phyloP scores from a whole-genome alignment of 2,888 invertebrate genomes.

The Oscheius onirici region DNA sequence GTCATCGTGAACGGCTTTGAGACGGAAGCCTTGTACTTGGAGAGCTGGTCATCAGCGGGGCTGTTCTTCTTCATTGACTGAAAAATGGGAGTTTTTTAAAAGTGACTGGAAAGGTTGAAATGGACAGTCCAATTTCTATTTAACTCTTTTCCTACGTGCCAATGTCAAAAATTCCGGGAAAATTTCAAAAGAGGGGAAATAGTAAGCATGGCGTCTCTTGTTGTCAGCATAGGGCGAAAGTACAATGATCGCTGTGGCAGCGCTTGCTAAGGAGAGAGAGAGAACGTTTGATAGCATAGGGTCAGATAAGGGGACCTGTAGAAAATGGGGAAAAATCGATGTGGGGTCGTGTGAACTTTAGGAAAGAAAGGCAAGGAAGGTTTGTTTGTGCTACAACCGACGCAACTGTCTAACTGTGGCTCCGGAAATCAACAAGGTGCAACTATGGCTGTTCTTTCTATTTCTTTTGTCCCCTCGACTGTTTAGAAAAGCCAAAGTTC shows the following conservation, averaged over 20 bases:
- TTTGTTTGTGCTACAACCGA: no score
- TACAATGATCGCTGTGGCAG: no score
- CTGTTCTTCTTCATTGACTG: slow-evolving; percentile 8
- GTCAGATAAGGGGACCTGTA: slow-evolving; percentile 8
- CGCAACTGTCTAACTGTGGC: no score
- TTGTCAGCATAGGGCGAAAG: background rate
- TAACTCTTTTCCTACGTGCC: background rate
- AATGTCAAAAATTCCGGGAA: background rate
- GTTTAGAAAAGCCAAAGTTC: no score
- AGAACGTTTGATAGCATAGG: slow-evolving; percentile 6
- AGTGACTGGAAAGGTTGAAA: background rate
- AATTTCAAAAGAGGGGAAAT: background rate
- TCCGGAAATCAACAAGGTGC: no score
- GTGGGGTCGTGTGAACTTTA: background rate
- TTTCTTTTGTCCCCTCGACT: no score
- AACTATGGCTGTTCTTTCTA: no score
- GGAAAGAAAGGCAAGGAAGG: no score
- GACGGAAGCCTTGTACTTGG: slow-evolving; percentile 15
- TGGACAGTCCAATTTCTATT: background rate
- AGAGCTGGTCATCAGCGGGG: slow-evolving; percentile 25
- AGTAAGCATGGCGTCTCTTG: background rate
- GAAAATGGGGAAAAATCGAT: slow-evolving; percentile 9
- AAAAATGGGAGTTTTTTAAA: background rate
- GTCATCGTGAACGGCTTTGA: slow-evolving; percentile 78
- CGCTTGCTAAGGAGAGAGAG: no score